phyloP scores from a whole-genome alignment of 2,797 vertebrate species.

The Tolypeutes matacus region DNA sequence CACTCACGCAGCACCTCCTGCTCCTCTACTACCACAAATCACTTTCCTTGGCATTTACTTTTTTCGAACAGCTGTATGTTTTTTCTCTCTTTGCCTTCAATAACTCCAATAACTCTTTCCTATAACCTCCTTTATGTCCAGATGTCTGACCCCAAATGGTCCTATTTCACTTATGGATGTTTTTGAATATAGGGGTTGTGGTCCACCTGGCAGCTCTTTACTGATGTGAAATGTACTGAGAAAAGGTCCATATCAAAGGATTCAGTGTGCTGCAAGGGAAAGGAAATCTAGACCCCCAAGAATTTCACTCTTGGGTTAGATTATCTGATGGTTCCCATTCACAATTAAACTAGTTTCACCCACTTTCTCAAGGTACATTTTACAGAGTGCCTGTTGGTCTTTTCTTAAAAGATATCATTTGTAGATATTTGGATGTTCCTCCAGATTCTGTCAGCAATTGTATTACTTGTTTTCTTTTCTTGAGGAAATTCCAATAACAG shows the following conservation, averaged over 20 bases:
- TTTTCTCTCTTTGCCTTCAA: constrained; percentile 5
- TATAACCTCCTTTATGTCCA: constrained; percentile 5
- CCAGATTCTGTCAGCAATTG: background rate
- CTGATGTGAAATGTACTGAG: constrained; percentile 5
- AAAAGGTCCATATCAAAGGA: constrained; percentile 7
- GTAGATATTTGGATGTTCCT: constrained; percentile 25
- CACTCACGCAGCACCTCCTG: constrained; percentile 61
- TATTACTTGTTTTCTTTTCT: constrained; percentile 47
- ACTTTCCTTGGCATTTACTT: constrained; percentile 70
- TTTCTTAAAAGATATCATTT: constrained; percentile 3
- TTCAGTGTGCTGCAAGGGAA: background rate
- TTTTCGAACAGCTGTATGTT: constrained; percentile 33
- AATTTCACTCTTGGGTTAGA: background rate
- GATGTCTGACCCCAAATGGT: constrained; percentile 36
- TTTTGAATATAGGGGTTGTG: constrained; percentile 56
- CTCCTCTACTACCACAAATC: constrained; percentile 50
- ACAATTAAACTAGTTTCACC: constrained; percentile 44
- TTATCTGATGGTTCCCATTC: constrained; percentile 47
- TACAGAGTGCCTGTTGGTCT: background rate
- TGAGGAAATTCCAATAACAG: constrained; percentile 31
- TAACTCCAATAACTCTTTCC: constrained; percentile 17
- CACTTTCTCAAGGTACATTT: constrained; percentile 43
- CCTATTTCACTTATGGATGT: background rate
- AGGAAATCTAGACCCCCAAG: background rate
- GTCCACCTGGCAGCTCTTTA: background rate